phyloP scores from a whole-genome alignment of 2,888 invertebrate genomes.

The Dexiosoma caninum region DNA sequence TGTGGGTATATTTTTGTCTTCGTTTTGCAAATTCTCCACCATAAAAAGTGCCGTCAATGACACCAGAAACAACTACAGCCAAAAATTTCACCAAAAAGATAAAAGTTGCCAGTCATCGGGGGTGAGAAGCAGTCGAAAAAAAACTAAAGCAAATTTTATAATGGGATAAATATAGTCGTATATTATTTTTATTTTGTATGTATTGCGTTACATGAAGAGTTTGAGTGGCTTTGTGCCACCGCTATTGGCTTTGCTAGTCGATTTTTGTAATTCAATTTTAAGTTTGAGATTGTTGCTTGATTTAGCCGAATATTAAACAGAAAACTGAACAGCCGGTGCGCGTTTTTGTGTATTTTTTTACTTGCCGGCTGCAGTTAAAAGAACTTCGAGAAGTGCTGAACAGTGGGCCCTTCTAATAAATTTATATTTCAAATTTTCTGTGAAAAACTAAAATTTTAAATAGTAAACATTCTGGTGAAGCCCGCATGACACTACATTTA shows the following conservation, averaged over 20 bases:
- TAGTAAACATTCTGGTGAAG: too few relatives aligned
- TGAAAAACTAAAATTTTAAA: too few relatives aligned
- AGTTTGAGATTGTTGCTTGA: constrained; percentile 26
- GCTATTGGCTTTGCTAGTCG: constrained; percentile 8
- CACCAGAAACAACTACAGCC: constrained; percentile 1
- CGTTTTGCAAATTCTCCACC: not conserved
- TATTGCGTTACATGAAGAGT: too few relatives aligned
- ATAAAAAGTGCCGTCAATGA: constrained; percentile 2
- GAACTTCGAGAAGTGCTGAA: not conserved
- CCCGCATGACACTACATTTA: too few relatives aligned
- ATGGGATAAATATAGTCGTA: constrained; percentile 32
- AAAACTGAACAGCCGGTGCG: constrained; percentile 5
- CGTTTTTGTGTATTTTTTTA: constrained; percentile 34
- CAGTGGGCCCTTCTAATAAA: not conserved
- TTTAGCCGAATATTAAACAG: not conserved
- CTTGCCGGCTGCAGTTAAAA: not conserved
- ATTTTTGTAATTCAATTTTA: constrained; percentile 18
- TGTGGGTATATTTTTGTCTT: constrained; percentile 14
- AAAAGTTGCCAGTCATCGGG: not conserved
- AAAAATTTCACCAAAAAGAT: not conserved
- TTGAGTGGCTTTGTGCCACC: not conserved
- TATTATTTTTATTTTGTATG: too few relatives aligned
- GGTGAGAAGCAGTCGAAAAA: constrained; percentile 11
- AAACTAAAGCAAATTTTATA: constrained; percentile 29
- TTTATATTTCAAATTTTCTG: too few relatives aligned